Conservation (phyloP, 2,888 invertebrate species). For the Biston stratarius region DNA sequence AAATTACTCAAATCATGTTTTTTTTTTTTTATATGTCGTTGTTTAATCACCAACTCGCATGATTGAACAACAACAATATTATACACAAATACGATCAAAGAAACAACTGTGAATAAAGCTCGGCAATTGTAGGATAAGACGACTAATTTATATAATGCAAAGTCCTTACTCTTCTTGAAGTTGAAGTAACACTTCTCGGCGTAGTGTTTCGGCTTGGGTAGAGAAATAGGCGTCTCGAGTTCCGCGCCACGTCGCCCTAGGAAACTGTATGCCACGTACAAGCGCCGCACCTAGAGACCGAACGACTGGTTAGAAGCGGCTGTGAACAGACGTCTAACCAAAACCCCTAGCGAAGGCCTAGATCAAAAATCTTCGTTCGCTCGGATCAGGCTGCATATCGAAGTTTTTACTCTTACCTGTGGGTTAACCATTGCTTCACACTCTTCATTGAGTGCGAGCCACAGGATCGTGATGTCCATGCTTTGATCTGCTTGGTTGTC, state of each 20-base stretch:
- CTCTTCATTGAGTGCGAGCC: constrained; percentile 70
- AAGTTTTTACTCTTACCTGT: background rate
- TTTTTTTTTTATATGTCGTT: too few species aligned
- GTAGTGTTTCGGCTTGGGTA: constrained; percentile 67
- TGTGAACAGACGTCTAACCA: too few species aligned
- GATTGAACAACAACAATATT: too few species aligned
- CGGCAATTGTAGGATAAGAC: too few species aligned
- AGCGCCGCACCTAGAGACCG: constrained; percentile 47
- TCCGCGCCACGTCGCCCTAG: constrained; percentile 65
- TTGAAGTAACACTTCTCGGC: constrained; percentile 67
- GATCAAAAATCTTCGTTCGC: too few species aligned
- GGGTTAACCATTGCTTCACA: constrained; percentile 64
- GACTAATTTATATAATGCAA: background rate
- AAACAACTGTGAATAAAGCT: too few species aligned
- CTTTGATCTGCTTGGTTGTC: constrained; percentile 32
- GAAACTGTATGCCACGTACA: constrained; percentile 68
- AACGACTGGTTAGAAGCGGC: background rate
- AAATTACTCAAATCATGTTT: too few species aligned
- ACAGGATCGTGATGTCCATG: constrained; percentile 64
- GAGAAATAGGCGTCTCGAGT: constrained; percentile 65
- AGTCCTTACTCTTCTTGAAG: constrained; percentile 64
- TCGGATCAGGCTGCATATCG: too few species aligned
- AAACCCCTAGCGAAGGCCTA: too few species aligned
- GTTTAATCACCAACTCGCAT: too few species aligned
- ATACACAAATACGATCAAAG: too few species aligned